phyloP scores from a whole-genome alignment of 2,888 invertebrate species.

The Noctuana brunneofusca region DNA sequence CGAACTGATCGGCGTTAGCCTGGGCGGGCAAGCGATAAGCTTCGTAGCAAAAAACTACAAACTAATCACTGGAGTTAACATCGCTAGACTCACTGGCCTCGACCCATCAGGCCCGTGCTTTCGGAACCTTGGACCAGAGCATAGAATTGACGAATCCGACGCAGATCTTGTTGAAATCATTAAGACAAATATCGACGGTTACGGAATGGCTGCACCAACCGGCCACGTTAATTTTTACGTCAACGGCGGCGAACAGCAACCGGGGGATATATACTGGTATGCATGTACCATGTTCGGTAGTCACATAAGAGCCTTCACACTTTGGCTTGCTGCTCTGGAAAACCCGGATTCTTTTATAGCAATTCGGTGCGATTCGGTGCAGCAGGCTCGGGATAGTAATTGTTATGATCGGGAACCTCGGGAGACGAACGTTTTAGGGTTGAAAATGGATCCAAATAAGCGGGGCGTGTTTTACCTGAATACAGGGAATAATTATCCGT shows the following conservation, averaged over 20 bases:
- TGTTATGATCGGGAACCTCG: conserved; percentile 46
- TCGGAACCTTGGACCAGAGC: conserved; percentile 57
- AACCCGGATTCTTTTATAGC: conserved; percentile 46
- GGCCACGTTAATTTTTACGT: conserved; percentile 69
- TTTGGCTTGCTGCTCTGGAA: conserved; percentile 47
- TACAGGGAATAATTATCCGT: conserved; percentile 54
- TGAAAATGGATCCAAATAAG: conserved; percentile 44
- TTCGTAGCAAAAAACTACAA: conserved; percentile 62
- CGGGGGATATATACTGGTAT: conserved; percentile 45
- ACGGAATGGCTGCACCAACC: conserved; percentile 63
- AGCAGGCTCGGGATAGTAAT: conserved; percentile 46
- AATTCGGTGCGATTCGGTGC: conserved; percentile 49
- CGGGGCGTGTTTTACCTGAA: conserved; percentile 51
- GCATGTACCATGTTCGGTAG: conserved; percentile 47
- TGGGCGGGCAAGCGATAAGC: conserved; percentile 64
- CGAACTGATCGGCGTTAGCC: conserved; percentile 61
- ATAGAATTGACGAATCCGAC: conserved; percentile 59
- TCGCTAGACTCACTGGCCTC: conserved; percentile 57
- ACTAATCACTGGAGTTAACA: conserved; percentile 52
- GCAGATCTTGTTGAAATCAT: conserved; percentile 66
- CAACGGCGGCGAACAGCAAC: conserved; percentile 65
- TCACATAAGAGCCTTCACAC: conserved; percentile 43
- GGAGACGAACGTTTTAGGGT: conserved; percentile 46
- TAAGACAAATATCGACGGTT: conserved; percentile 63
- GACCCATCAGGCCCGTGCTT: conserved; percentile 71